A percentile compares a stretch with the other conserved stretches of the same genome.
These are phyloP conservation scores for Heterotis niloticus DNA, from an alignment of 2,113 vertebrate genomes.

Conservation along the genomic window DNA sequence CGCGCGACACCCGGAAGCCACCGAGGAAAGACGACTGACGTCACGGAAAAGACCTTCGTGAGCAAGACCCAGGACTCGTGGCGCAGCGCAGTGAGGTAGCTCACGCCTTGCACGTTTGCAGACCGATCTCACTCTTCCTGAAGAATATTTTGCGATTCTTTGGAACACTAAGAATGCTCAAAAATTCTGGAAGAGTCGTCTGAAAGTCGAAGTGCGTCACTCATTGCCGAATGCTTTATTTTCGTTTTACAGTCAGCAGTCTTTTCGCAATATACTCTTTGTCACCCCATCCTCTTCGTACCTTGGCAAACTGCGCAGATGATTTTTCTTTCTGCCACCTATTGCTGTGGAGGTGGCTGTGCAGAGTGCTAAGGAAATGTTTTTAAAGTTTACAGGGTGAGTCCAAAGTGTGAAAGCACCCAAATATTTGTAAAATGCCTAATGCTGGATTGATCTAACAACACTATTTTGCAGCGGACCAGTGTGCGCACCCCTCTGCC, in stretches of 20 bases:
- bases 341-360: background rate
- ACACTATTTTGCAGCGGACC: no score
- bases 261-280: background rate
- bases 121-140: no score
- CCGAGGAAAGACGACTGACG: background rate
- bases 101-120: no score
- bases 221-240: background rate
- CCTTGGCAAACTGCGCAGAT: background rate
- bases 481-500: no score
- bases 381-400: background rate
- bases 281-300: background rate
- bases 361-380: background rate
- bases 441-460: no score
- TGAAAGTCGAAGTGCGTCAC: no score
- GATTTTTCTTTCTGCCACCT: background rate
- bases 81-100: background rate
- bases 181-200: no score
- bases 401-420: no score
- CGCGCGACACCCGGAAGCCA: slow-evolving; percentile 25
- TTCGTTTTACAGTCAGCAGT: no score
- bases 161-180: background rate
- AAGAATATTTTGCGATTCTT: background rate
- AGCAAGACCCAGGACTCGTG: background rate
- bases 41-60: background rate
- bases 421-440: no score